Evolutionary conservation across 2,797 vertebrate species (phyloP).

Genomic region (Vespertilio murinus): DNA sequence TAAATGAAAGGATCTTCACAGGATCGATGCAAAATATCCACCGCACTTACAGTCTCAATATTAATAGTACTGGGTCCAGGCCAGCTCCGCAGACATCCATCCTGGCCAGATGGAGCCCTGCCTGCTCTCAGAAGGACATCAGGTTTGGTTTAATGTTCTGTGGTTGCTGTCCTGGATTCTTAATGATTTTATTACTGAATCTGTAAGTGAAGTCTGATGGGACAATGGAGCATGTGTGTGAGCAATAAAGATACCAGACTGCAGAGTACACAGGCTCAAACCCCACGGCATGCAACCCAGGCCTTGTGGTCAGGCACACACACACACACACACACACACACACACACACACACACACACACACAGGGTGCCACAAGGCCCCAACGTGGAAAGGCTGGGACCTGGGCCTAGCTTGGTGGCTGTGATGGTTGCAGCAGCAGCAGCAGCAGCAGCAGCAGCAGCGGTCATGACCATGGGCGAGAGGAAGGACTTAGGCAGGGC

Average conservation of each 20-base stretch:
- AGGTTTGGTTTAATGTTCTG: not conserved
- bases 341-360: too few species aligned
- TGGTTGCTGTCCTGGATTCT: not conserved
- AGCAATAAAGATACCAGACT: not conserved
- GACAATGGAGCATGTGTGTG: not conserved
- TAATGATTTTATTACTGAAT: not conserved
- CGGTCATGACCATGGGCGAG: accelerated
- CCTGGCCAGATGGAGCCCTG: not conserved
- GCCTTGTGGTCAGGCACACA: not conserved
- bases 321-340: too few species aligned
- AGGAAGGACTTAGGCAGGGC: not conserved
- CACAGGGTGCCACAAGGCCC: not conserved
- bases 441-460: not conserved
- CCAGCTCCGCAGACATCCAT: not conserved
- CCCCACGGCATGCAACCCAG: not conserved
- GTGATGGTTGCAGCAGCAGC: not conserved
- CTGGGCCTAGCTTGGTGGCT: not conserved
- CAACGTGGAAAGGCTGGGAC: not conserved
- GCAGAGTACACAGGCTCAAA: not conserved
- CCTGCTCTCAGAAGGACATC: not conserved
- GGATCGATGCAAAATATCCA: not conserved
- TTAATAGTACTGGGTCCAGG: too few species aligned
- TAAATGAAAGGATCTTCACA: not conserved
- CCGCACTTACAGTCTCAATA: accelerated
- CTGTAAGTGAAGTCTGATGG: not conserved